Percentiles rank a stretch among this genome's conserved stretches.
Evolutionary conservation across 2,797 vertebrate genomes (phyloP).

Genomic region (Champsocephalus esox): DNA sequence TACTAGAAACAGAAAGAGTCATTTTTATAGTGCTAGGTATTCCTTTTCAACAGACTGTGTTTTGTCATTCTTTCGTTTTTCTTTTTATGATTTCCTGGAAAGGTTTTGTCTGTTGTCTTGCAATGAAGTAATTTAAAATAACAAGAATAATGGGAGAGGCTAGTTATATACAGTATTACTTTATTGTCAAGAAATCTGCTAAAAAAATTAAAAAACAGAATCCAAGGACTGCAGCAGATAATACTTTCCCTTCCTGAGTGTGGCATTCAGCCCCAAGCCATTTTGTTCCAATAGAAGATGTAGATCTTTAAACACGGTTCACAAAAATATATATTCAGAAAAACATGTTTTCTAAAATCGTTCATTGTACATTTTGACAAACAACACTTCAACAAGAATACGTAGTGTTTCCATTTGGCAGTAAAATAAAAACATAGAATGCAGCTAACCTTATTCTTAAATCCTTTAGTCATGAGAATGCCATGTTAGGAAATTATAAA

Average conservation of each 20-base stretch:
- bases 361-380: constrained; percentile 5
- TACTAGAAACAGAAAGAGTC: neutral
- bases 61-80: neutral
- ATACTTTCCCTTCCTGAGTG: neutral
- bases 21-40: neutral
- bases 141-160: neutral
- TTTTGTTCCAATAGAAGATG: neutral
- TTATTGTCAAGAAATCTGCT: neutral
- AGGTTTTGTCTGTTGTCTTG: neutral
- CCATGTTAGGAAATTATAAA: neutral
- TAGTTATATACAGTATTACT: neutral
- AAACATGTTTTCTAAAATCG: neutral
- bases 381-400: neutral
- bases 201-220: neutral
- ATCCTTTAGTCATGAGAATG: neutral
- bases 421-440: neutral
- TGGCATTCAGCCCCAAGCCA: neutral
- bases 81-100: neutral
- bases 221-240: no score
- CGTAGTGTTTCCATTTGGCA: neutral
- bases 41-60: neutral
- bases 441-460: neutral
- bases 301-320: neutral
- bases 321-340: neutral
- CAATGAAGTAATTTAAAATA: neutral